Evolutionary conservation across 2,888 invertebrate genomes (phyloP).

Genomic region (Pandemis heparana): DNA sequence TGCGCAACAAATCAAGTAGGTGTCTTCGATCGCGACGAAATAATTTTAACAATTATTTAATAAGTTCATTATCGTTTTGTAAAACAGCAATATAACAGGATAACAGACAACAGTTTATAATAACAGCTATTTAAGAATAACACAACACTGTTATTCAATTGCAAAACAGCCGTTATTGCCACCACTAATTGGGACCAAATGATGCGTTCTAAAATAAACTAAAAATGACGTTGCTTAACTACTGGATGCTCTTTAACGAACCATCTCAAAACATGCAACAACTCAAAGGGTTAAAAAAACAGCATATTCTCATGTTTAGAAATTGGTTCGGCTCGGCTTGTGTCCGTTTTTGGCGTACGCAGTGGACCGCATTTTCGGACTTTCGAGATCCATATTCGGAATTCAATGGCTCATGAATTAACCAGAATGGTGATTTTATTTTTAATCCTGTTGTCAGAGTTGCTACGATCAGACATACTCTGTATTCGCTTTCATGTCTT

Average conservation of each 20-base stretch:
- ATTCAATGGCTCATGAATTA: conserved; percentile 83
- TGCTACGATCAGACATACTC: conserved; percentile 28
- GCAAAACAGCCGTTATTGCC: too few relatives aligned
- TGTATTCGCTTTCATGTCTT: conserved; percentile 28
- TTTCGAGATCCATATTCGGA: conserved; percentile 76
- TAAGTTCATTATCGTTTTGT: too few relatives aligned
- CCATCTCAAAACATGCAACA: conserved; percentile 13
- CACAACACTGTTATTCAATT: too few relatives aligned
- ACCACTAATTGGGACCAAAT: background rate
- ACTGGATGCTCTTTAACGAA: background rate
- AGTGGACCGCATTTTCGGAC: conserved; percentile 70
- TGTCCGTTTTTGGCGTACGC: conserved; percentile 65
- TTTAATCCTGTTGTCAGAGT: conserved; percentile 47
- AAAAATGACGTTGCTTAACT: background rate
- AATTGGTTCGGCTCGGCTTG: conserved; percentile 69
- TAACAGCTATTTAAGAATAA: too few relatives aligned
- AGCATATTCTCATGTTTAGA: conserved; percentile 54
- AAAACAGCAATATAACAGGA: too few relatives aligned
- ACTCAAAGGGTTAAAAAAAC: conserved; percentile 26
- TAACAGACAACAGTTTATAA: too few relatives aligned
- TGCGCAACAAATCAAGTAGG: too few relatives aligned
- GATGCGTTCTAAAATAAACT: background rate
- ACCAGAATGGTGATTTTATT: conserved; percentile 65
- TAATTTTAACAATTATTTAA: too few relatives aligned
- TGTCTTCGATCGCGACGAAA: too few relatives aligned